Conservation (phyloP, 2,888 invertebrate genomes). For the Cantharis lateralis region DNA sequence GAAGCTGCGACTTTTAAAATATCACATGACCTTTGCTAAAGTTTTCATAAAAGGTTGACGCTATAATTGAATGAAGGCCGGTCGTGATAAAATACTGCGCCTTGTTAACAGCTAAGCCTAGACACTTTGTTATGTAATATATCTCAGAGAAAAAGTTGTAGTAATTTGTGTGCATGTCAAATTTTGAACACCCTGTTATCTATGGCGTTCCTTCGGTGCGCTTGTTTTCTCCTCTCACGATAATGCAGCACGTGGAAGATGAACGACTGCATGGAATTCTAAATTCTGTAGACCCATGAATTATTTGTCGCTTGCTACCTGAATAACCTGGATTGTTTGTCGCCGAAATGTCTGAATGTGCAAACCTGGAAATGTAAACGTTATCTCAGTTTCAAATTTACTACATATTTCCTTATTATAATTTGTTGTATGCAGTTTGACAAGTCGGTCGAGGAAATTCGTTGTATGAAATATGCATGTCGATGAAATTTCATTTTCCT, state of each 20-base stretch:
- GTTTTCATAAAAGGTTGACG: constrained; percentile 37
- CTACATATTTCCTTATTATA: constrained; percentile 12
- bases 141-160: constrained; percentile 27
- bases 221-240: constrained; percentile 13
- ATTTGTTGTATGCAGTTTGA: neutral
- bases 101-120: constrained; percentile 14
- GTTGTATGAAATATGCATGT: neutral
- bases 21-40: constrained; percentile 38
- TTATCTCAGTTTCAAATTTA: constrained; percentile 9
- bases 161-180: constrained; percentile 34
- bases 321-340: constrained; percentile 31
- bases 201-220: constrained; percentile 33
- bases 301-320: constrained; percentile 34
- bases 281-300: constrained; percentile 35
- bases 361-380: constrained; percentile 10
- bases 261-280: constrained; percentile 36
- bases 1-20: constrained; percentile 40
- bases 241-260: constrained; percentile 33
- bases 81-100: constrained; percentile 20
- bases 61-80: constrained; percentile 38
- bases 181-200: constrained; percentile 38
- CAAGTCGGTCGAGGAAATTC: neutral
- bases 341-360: constrained; percentile 25
- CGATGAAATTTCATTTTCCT: neutral
- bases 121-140: constrained; percentile 20